These are phyloP conservation scores for Caenorhabditis sulstoni DNA, from an alignment of 2,888 invertebrate species.

Conservation along the genomic window DNA sequence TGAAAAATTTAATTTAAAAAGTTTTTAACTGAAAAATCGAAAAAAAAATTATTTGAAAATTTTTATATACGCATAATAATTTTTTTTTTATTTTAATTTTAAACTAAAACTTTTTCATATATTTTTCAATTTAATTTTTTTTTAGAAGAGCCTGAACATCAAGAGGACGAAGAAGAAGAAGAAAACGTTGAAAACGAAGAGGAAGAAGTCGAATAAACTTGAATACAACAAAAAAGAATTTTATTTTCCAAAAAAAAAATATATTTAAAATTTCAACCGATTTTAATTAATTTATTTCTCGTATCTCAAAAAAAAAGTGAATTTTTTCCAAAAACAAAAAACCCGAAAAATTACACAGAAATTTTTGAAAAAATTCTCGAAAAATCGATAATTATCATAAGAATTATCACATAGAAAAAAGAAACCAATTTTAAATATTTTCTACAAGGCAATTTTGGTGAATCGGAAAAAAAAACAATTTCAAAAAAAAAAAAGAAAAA, in stretches of 20 bases:
- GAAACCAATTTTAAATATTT: constrained; percentile 18
- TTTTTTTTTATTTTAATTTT: too few species aligned
- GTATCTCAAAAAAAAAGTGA: too few species aligned
- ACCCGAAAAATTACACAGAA: neutral
- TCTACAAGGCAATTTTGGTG: constrained; percentile 5
- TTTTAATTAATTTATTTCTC: too few species aligned
- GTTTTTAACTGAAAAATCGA: neutral
- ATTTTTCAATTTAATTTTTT: too few species aligned
- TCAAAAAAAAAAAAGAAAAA: constrained; percentile 6
- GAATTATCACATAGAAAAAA: constrained; percentile 34
- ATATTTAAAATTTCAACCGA: too few species aligned
- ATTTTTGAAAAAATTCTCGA: too few species aligned
- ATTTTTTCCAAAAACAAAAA: constrained; percentile 10
- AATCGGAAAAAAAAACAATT: neutral
- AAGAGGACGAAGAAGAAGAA: constrained; percentile 38
- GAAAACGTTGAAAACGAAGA: neutral
- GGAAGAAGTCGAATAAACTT: neutral
- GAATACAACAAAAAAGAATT: too few species aligned
- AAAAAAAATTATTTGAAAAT: too few species aligned
- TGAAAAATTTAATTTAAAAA: too few species aligned
- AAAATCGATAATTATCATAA: constrained; percentile 11
- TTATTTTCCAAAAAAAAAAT: too few species aligned
- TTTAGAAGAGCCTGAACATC: neutral
- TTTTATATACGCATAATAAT: too few species aligned
- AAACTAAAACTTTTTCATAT: too few species aligned